Evolutionary conservation across 2,797 vertebrate species (phyloP), one percentile per base, ranked within the genome.

Genomic region (Scleropages formosus): DNA sequence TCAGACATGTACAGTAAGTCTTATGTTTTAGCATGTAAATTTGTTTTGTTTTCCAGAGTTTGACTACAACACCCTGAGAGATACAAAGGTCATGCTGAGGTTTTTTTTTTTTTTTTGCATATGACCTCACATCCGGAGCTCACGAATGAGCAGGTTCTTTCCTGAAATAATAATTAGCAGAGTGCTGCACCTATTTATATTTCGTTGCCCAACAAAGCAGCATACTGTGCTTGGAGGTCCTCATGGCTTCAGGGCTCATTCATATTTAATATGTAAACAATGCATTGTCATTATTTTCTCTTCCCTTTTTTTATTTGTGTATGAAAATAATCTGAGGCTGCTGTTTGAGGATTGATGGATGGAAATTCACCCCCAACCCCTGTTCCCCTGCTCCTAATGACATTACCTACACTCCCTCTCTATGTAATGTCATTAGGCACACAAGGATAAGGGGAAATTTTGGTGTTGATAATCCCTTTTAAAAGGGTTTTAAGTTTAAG

Each of bases 191-290:
- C 69, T 58, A 53, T 71, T 71, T 71, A 71, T 69, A 71, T 71
- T 71, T 59, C 27, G 39, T 15, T 44, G 68, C 13, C 1, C 68
- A 26, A 24, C 51, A 27, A 49, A 71, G 51, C 27, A 16, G 18
- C 27, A 11, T 58, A 51, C 69, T 31, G 16, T 18, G 31, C 26
- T 71, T 18, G 39, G 56, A 71, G 10, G 53, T 58, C 53, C 69
- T 10, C 26, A 24, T 59, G 69, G 44, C 74, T 74, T 47, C 61
- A 53, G 46, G 65, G 74, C 65, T 51, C 58, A 60, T 76, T 76
- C 49, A 76, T 68, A 59, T 76, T 70, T 74, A 22, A 70, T 70
- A 65, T 76, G 60, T 22, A 70, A 70, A 76, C 60, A 60, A 69
- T 24, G 46, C 72, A 8, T 10, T 59, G 65, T 49, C 44, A 69